Evolutionary conservation across 2,797 vertebrate genomes (phyloP).

Genomic region (Calcarius lapponicus): DNA sequence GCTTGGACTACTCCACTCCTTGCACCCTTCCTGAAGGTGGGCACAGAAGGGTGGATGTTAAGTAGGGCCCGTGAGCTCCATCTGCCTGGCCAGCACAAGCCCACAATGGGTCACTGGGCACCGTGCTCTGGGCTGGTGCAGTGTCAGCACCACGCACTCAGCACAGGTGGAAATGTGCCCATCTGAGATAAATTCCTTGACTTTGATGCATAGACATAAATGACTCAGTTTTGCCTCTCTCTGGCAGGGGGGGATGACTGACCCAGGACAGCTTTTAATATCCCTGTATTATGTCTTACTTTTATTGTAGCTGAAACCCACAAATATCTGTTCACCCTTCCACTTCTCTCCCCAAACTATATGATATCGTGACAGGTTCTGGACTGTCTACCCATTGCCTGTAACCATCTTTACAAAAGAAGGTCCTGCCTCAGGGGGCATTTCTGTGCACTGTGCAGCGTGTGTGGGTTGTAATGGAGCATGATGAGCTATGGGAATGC

Average conservation of each 20-base stretch:
- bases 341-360: background rate
- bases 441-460: background rate
- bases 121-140: background rate
- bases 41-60: background rate
- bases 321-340: background rate
- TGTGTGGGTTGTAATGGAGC: rapidly evolving
- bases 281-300: background rate
- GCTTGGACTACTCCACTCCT: background rate
- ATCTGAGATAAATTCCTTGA: slow-evolving; percentile 14
- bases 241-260: background rate
- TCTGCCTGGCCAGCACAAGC: background rate
- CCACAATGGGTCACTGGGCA: background rate
- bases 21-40: background rate
- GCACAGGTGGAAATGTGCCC: background rate
- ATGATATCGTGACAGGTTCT: background rate
- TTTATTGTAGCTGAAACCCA: background rate
- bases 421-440: background rate
- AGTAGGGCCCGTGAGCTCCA: background rate
- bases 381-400: too few species aligned
- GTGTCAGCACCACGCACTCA: background rate
- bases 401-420: background rate
- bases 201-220: background rate
- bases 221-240: background rate
- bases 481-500: rapidly evolving
- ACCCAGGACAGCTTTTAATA: background rate